Evolutionary conservation across 2,888 invertebrate genomes (phyloP).

Genomic region (Caenorhabditis panamensis): DNA sequence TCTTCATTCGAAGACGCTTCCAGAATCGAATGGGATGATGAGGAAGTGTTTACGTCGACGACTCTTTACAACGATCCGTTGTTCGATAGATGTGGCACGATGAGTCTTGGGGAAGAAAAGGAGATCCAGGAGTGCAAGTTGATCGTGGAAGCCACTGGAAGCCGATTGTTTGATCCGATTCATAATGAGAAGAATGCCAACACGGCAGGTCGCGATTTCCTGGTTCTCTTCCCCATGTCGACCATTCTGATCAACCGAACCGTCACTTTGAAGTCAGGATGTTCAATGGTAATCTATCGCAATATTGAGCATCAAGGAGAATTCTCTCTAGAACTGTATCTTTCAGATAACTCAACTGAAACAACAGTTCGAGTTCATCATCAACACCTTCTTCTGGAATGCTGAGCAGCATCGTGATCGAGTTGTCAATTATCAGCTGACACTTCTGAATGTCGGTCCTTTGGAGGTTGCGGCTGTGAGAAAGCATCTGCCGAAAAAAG

Average conservation of each 20-base stretch:
- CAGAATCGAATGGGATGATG: constrained; percentile 56
- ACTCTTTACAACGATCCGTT: constrained; percentile 28
- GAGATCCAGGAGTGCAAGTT: constrained; percentile 20
- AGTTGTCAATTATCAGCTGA: constrained; percentile 15
- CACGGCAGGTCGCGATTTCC: constrained; percentile 36
- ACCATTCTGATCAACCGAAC: constrained; percentile 18
- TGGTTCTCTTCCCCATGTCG: constrained; percentile 24
- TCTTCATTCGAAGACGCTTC: constrained; percentile 42
- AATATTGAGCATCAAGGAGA: no score
- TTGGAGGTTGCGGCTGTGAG: constrained; percentile 16
- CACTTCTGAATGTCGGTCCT: constrained; percentile 12
- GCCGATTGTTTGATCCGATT: constrained; percentile 33
- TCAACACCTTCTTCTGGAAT: constrained; percentile 31
- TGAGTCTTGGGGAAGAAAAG: constrained; percentile 33
- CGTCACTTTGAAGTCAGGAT: constrained; percentile 1
- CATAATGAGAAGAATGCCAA: constrained; percentile 26
- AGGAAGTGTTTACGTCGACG: constrained; percentile 37
- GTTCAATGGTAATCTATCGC: constrained; percentile 21
- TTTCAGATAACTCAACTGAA: constrained; percentile 35
- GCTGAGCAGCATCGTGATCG: constrained; percentile 13
- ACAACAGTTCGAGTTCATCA: constrained; percentile 31
- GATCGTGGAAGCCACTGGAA: constrained; percentile 21
- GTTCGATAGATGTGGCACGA: constrained; percentile 22
- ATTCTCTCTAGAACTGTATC: not conserved
- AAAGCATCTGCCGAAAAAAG: constrained; percentile 18